Base-by-base conservation (phyloP, 2,797 vertebrate species). In the Ctenopoma multispine region DNA sequence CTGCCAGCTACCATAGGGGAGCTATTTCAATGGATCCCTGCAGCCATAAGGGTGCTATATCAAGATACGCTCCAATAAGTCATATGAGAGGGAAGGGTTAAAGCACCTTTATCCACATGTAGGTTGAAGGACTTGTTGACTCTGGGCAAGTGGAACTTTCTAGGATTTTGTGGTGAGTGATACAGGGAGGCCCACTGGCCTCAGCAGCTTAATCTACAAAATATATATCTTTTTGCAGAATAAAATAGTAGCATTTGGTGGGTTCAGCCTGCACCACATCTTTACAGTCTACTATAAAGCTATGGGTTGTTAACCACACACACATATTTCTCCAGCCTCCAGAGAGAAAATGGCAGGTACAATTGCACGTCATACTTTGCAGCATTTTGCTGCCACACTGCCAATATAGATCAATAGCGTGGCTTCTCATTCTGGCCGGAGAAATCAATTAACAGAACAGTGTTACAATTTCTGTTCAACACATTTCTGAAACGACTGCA, bases 381-480 rank as follows among this genome's bases (percentile, higher is more conserved):
- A 58, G 9, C 62, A 53, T 72, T 78, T 78, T 31, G 24, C 73
- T 50, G 77, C 51, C 55, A 55, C 60, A 7, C n/a, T 46, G 70
- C 43, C 64, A 67, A 81, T 81, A 50, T 13, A 23, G 84, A 81
- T 87, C 85, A 17, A 83, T 76, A n/a, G 40, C 4, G 41, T 54
- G 21, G 44, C n/a, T 31, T 41, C 65, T 76, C 61, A 24, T 41
- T 79, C 75, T 29, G 34, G 58, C 67, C 12, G n/a, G 46, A 59
- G 50, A 44, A 72, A 84, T 87, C 77, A 73, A 84, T 90, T 79
- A 86, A 74, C 49, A 43, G 63, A 75, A 83, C 72, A 47, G 51
- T 41, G 64, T 68, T 56, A 61, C 72, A 77, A 29, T 80, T 81
- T 73, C 48, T 59, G 44, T 67, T 59, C 43, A 50, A 51, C 54